Conservation (phyloP, 2,888 invertebrate genomes). For the Dione vanillae region DNA sequence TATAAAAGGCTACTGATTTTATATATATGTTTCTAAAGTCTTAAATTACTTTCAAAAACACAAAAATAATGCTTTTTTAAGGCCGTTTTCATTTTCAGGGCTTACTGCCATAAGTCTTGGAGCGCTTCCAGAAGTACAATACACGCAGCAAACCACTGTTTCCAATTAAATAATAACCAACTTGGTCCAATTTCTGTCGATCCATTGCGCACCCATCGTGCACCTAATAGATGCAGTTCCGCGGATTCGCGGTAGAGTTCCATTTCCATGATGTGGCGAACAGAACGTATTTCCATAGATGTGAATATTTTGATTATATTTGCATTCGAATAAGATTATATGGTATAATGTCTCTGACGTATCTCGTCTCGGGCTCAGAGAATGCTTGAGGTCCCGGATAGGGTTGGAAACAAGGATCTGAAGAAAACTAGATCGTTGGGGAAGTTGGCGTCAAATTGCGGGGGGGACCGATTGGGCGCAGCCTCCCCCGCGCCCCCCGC, state of each 20-base stretch:
- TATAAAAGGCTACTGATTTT: too few species aligned
- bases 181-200: slow-evolving; percentile 53
- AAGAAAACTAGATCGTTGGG: slow-evolving; percentile 56
- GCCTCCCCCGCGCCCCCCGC: too few species aligned
- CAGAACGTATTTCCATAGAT: slow-evolving; percentile 87
- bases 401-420: slow-evolving; percentile 81
- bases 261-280: slow-evolving; percentile 86
- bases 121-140: slow-evolving; percentile 61
- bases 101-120: slow-evolving; percentile 66
- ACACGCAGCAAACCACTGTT: slow-evolving; percentile 61
- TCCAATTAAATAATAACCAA: slow-evolving; percentile 58
- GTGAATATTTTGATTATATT: slow-evolving; percentile 85
- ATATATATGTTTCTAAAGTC: too few species aligned
- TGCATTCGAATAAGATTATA: slow-evolving; percentile 55
- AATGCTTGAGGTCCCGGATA: slow-evolving; percentile 85
- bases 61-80: too few species aligned
- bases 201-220: slow-evolving; percentile 66
- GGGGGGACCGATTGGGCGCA: too few species aligned
- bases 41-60: too few species aligned
- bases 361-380: slow-evolving; percentile 86
- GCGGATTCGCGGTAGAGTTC: slow-evolving; percentile 52
- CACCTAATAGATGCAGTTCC: slow-evolving; percentile 57
- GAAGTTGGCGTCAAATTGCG: slow-evolving; percentile 62
- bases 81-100: too few species aligned
- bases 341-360: slow-evolving; percentile 81